Percentiles rank a stretch among this genome's conserved stretches.
Evolutionary conservation across 2,113 vertebrate genomes (phyloP).

Genomic region (Toxotes jaculatrix): DNA sequence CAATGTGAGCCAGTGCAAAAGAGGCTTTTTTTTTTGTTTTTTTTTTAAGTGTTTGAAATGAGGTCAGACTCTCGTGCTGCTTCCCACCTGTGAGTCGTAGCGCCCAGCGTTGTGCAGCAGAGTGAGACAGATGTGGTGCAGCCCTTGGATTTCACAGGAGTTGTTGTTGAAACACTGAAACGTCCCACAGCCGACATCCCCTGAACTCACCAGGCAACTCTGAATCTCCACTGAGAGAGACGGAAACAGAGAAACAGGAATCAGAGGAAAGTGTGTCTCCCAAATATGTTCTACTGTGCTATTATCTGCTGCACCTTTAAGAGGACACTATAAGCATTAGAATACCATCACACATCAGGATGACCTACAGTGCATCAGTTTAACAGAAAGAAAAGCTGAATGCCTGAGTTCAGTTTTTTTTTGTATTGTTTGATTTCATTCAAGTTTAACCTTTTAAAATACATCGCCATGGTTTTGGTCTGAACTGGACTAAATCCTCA

Average conservation of each 20-base stretch:
- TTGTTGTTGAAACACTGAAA: slow-evolving; percentile 98
- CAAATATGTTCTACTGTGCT: not conserved
- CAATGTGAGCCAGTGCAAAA: not conserved
- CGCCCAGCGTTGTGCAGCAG: slow-evolving; percentile 96
- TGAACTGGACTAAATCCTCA: too few species aligned
- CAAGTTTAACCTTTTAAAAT: too few species aligned
- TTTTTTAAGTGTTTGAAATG: not conserved
- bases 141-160: slow-evolving; percentile 93
- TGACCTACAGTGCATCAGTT: not conserved
- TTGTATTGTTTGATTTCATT: too few species aligned
- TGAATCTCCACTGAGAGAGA: slow-evolving; percentile 89
- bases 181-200: slow-evolving; percentile 94
- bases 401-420: not conserved
- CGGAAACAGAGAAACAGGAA: not conserved
- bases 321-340: not conserved
- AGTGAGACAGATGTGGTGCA: slow-evolving; percentile 95
- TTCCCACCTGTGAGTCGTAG: slow-evolving; percentile 93
- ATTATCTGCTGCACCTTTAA: too few species aligned
- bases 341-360: not conserved
- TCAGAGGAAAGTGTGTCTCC: not conserved
- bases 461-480: too few species aligned
- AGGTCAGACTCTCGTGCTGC: not conserved
- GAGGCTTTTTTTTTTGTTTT: not conserved
- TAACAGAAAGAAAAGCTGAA: not conserved
- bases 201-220: slow-evolving; percentile 92